These are phyloP conservation scores for Panulirus ornatus DNA, from an alignment of 1,140 invertebrate species.

Conservation along the genomic window DNA sequence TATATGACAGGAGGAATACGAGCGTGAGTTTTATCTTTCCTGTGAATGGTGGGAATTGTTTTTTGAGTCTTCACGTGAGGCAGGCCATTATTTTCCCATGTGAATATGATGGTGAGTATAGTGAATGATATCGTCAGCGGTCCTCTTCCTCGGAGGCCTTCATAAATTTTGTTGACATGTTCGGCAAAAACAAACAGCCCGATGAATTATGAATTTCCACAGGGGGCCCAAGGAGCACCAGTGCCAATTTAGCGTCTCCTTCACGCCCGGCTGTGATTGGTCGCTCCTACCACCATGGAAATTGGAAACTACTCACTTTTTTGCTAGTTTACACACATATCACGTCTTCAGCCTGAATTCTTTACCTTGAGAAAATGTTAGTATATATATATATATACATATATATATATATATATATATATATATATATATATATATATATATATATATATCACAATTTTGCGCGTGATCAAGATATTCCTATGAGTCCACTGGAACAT, in stretches of 20 bases:
- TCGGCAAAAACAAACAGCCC: not conserved
- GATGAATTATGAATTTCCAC: slow-evolving; percentile 17
- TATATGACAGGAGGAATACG: slow-evolving; percentile 46
- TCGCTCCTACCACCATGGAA: not conserved
- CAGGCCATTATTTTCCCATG: not conserved
- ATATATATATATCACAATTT: too few relatives aligned
- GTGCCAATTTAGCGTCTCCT: not conserved
- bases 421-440: too few relatives aligned
- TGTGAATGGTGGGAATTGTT: not conserved
- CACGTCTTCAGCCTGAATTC: too few relatives aligned
- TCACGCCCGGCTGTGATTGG: not conserved
- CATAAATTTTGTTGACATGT: slow-evolving; percentile 7
- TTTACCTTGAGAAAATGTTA: too few relatives aligned
- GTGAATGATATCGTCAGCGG: not conserved
- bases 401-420: too few relatives aligned
- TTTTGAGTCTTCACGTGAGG: not conserved
- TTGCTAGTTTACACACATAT: too few relatives aligned
- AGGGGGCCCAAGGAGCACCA: not conserved
- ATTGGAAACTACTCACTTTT: too few relatives aligned
- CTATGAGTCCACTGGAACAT: too few relatives aligned
- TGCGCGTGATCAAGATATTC: too few relatives aligned
- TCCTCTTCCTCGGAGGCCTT: not conserved
- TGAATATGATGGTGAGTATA: not conserved
- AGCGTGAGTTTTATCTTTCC: not conserved
- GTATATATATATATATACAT: too few relatives aligned